Evolutionary conservation across 2,888 invertebrate species (phyloP), one percentile per base, ranked within the genome.

Genomic region (Colletes collaris): DNA sequence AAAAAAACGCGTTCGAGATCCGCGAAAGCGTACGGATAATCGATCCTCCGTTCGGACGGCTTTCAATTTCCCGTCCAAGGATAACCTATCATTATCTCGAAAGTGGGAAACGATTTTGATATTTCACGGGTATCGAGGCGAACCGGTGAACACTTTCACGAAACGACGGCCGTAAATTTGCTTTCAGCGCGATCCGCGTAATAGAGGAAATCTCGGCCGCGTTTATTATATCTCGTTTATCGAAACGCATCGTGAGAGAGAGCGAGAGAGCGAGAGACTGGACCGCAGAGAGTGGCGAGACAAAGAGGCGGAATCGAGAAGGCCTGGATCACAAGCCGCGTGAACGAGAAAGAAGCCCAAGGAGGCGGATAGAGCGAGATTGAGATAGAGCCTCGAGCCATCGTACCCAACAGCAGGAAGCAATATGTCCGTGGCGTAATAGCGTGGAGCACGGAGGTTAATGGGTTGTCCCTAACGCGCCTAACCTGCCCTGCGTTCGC

Each of bases 391-490:
- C 68, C 71, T 59, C 40, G 76, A 66, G 80, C 76, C 65, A 73
- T 80, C 80, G 83, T 74, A 66, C 59, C 70, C 65, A 77, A 75
- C 79, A 80, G 72, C 82, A 83, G 83, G 85, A 87, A 86, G 87
- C 88, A 88, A 88, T 87, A 87, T 87, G 87, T 85, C 83, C 84
- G 79, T 83, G 60, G 67, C 76, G 83, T 88, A 87, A 88, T 87
- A 86, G 86, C 86, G 78, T 75, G 78, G 81, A 87, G 88, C 83
- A 83, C 83, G 80, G 77, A 83, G 87, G 85, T 85, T 88, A 88
- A 88, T 87, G 87, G 87, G 83, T 87, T 84, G 87, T 87, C 83
- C 82, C 82, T 88, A 87, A 88, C 88, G 80, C 79, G 81, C 81
- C 86, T 87, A 88, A 86, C 85, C 86, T 85, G 85, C 67, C 82